Percentiles rank a stretch among this genome's conserved stretches.
Evolutionary conservation across 2,113 vertebrate genomes (phyloP).

Genomic region (Sylvietta virens): DNA sequence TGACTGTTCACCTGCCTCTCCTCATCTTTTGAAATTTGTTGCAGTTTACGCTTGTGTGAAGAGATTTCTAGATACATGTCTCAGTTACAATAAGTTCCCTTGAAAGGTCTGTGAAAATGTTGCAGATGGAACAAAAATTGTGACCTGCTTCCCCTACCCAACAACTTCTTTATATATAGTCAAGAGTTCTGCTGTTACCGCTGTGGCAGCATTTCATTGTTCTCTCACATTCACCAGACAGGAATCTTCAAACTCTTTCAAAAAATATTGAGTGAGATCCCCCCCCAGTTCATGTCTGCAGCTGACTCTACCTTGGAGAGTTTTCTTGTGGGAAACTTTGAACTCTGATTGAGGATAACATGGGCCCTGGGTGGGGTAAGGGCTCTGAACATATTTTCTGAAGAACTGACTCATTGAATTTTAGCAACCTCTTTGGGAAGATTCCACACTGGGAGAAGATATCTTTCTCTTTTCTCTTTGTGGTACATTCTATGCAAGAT

Average conservation of each 20-base stretch:
- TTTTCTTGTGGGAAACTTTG: background rate
- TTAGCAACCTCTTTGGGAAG: background rate
- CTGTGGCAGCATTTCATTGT: background rate
- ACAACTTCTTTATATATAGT: background rate
- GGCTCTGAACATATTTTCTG: background rate
- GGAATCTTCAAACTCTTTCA: background rate
- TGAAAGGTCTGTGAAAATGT: background rate
- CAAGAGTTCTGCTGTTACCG: background rate
- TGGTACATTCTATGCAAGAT: background rate
- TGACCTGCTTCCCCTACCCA: background rate
- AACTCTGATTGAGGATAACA: background rate
- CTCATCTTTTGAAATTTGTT: conserved; percentile 61
- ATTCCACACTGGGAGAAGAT: background rate
- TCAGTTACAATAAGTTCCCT: background rate
- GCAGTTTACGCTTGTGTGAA: background rate
- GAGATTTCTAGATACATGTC: conserved; percentile 17
- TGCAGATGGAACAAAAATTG: background rate
- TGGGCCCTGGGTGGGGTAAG: background rate
- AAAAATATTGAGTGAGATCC: background rate
- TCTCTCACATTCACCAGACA: background rate
- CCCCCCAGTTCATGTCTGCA: background rate
- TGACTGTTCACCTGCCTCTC: conserved; percentile 5
- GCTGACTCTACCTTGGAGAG: background rate
- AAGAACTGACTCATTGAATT: background rate
- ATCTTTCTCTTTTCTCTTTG: background rate